Evolutionary conservation across 2,888 invertebrate genomes (phyloP).

Genomic region (Homarus gammarus): DNA sequence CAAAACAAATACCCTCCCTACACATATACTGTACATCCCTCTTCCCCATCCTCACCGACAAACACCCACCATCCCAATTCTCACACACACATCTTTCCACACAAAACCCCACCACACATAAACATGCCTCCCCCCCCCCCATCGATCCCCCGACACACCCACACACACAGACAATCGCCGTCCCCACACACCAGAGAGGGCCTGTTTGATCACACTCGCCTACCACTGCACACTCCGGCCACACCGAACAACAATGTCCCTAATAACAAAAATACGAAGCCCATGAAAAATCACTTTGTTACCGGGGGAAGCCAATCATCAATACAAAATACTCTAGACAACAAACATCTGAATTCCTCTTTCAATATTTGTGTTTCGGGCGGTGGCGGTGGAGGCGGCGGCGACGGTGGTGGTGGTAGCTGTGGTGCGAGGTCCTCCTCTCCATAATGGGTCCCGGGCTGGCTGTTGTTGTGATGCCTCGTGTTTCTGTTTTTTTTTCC

Average conservation of each 20-base stretch:
- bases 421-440: no score
- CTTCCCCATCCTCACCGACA: background rate
- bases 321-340: slow-evolving; percentile 2
- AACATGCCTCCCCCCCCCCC: no score
- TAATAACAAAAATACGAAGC: background rate
- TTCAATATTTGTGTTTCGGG: slow-evolving; percentile 3
- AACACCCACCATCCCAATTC: background rate
- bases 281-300: background rate
- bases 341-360: slow-evolving; percentile 8
- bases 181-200: background rate
- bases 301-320: background rate
- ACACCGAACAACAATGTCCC: background rate
- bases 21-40: no score
- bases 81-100: background rate
- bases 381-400: background rate
- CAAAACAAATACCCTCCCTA: no score
- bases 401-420: no score
- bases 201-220: slow-evolving; percentile 8
- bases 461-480: no score
- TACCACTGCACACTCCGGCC: slow-evolving; percentile 3
- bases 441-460: no score
- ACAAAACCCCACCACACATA: background rate
- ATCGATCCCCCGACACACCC: background rate
- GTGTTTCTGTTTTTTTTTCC: no score
- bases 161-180: background rate